Evolutionary conservation across 2,113 vertebrate genomes (phyloP).

Genomic region (Hystrix brachyura): DNA sequence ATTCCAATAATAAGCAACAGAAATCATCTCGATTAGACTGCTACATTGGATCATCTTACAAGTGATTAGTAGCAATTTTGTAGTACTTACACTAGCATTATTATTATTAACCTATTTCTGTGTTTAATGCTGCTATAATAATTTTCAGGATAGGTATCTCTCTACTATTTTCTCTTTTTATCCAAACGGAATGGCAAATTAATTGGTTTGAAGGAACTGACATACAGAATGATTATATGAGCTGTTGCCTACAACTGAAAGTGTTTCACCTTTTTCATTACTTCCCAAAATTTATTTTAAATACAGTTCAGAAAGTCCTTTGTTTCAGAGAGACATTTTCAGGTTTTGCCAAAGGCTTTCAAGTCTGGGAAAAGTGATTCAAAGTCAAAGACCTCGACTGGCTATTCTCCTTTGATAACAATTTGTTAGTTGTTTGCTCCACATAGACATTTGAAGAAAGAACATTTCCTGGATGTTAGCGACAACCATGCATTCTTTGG

Average conservation of each 20-base stretch:
- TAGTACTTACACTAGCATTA: constrained; percentile 27
- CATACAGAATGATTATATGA: constrained; percentile 13
- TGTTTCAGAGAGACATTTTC: constrained; percentile 36
- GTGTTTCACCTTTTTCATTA: neutral
- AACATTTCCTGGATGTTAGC: constrained; percentile 12
- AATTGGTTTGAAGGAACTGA: constrained; percentile 24
- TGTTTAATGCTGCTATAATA: neutral
- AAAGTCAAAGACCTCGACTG: neutral
- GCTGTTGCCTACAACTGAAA: neutral
- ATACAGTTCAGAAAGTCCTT: constrained; percentile 46
- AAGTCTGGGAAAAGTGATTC: constrained; percentile 60
- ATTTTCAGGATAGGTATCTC: neutral
- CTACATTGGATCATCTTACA: constrained; percentile 38
- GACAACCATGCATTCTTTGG: neutral
- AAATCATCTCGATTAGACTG: constrained; percentile 58
- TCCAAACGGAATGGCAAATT: neutral
- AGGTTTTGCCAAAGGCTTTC: constrained; percentile 45
- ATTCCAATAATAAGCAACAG: constrained; percentile 62
- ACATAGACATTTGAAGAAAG: neutral
- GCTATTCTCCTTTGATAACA: neutral
- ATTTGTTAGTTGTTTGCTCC: constrained; percentile 46
- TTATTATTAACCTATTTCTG: constrained; percentile 39
- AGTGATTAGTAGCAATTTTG: constrained; percentile 23
- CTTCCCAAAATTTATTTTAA: constrained; percentile 53
- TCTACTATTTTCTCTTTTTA: constrained; percentile 12